A percentile compares a stretch with the other conserved stretches of the same genome.
These are phyloP conservation scores for Dicentrarchus labrax DNA, from an alignment of 2,113 vertebrate species.

Conservation along the genomic window DNA sequence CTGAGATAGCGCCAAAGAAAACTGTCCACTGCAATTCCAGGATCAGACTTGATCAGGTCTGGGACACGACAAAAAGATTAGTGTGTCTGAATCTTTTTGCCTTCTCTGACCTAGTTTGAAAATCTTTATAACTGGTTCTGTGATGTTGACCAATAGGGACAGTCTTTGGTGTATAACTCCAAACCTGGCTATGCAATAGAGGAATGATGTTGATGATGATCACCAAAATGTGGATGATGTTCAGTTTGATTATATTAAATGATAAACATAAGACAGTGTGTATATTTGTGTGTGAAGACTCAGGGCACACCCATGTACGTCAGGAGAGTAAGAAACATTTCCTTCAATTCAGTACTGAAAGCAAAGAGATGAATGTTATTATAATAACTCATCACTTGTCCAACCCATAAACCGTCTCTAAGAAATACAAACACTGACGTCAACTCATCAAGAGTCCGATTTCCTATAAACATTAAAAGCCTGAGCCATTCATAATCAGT, in stretches of 20 bases:
- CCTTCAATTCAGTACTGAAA: slow-evolving; percentile 58
- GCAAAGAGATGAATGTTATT: slow-evolving; percentile 13
- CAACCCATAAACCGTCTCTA: slow-evolving; percentile 8
- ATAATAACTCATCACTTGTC: slow-evolving; percentile 27
- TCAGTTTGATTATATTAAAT: slow-evolving; percentile 7
- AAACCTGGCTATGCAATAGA: too few relatives aligned
- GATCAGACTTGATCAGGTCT: too few relatives aligned
- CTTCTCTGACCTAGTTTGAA: too few relatives aligned
- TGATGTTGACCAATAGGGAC: too few relatives aligned
- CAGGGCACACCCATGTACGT: slow-evolving; percentile 28
- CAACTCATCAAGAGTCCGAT: slow-evolving; percentile 8
- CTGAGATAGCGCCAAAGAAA: too few relatives aligned
- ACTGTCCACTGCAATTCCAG: too few relatives aligned
- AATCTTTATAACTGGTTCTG: too few relatives aligned
- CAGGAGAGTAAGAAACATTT: slow-evolving; percentile 52
- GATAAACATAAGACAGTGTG: not conserved
- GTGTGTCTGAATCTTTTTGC: too few relatives aligned
- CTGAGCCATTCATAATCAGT: not conserved
- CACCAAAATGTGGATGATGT: not conserved
- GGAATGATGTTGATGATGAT: too few relatives aligned
- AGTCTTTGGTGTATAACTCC: too few relatives aligned
- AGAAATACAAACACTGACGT: slow-evolving; percentile 45
- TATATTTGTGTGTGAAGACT: slow-evolving; percentile 12
- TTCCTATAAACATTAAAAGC: slow-evolving; percentile 2
- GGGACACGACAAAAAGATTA: too few relatives aligned